Evolutionary conservation across 1,140 invertebrate species (phyloP), one percentile per base, ranked within the genome.

Genomic region (Eupristina koningsbergeri): DNA sequence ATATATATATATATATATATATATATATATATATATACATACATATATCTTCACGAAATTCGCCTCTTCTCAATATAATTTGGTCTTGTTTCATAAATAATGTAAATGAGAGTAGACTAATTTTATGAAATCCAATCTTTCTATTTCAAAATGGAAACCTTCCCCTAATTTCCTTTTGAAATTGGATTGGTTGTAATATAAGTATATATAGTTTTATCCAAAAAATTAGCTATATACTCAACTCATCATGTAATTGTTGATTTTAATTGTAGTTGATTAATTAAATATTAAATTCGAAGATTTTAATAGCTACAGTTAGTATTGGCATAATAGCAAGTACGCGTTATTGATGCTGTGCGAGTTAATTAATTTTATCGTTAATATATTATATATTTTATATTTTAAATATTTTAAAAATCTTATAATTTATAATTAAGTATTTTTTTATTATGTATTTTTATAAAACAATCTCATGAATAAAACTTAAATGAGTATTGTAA

Each of bases 151-250:
- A 88, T 85, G 81, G 87, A 92, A 92, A 92, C 87, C 90, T 92
- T 92, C 91, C 91, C 91, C 91, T 84, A 91, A 91, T 92, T 92
- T 91, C 87, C 87, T 87, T 90, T 88, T 86, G 76, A 80, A 79
- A 88, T 89, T 75, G 86, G 86, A 86, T 71, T 3, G 9, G 11
- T 39, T 73, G n/a, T n/a, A n/a, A n/a, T n/a, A 17, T 26, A 69
- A 47, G n/a, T 71, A 50, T 31, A 80, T 69, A 71, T 50, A 71
- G 69, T 53, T 31, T 36, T 36, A 17, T 3, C 7, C 11, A 17
- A 45, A 81, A 71, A 67, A 64, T 63, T 29, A 31, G 41, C 19
- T 69, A 22, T 7, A 61, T 41, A 36, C 13, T 58, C 5, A 36
- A 29, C 2, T n/a, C 3, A 22, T 39, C 36, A 15, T 39, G 13